Evolutionary conservation across 2,113 vertebrate genomes (phyloP).

Genomic region (Nyctibius bracteatus): DNA sequence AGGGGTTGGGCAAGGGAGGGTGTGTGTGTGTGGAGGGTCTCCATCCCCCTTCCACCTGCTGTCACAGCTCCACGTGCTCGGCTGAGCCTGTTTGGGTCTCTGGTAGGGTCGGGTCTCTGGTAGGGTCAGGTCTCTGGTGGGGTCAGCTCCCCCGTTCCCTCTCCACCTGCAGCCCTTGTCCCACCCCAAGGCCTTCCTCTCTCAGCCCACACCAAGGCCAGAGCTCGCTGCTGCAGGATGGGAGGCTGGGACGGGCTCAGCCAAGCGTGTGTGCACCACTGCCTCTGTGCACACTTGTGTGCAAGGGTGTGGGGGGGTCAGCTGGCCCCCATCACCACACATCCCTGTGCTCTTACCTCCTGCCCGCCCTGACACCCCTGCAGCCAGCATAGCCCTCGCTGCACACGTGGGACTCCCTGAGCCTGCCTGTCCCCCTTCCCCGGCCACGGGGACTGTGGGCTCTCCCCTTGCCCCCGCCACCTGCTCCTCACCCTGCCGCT

Average conservation of each 20-base stretch:
- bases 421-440: background rate
- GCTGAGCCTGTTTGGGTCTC: background rate
- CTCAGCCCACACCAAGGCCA: background rate
- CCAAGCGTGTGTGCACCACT: background rate
- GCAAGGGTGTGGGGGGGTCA: background rate
- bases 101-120: background rate
- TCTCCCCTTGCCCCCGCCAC: background rate
- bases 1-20: background rate
- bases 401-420: background rate
- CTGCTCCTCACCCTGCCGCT: background rate
- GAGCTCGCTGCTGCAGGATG: background rate
- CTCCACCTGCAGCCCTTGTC: background rate
- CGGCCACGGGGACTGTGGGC: fast-evolving
- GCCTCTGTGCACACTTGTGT: background rate
- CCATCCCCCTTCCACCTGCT: background rate
- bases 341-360: background rate
- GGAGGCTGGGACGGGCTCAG: background rate
- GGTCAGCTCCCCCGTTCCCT: background rate
- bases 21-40: background rate
- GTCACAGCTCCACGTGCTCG: fast-evolving
- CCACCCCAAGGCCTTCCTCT: background rate
- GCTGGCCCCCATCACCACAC: background rate
- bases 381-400: background rate
- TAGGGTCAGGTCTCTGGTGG: background rate
- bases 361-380: background rate